phyloP scores from a whole-genome alignment of 1,140 invertebrate genomes.

The Chironomus striatipennis region DNA sequence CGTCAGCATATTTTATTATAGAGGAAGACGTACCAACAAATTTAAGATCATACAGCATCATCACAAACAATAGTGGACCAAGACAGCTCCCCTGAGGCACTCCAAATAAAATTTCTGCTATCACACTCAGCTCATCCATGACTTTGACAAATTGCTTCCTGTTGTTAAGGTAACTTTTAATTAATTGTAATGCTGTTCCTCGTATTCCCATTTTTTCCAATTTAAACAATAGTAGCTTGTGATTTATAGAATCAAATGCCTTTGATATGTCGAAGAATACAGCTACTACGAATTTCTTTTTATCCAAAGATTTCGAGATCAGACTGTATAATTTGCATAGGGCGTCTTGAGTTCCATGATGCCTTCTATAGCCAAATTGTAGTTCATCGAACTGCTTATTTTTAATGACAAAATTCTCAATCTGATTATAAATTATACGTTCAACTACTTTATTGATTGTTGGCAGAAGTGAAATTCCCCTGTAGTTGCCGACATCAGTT shows the following conservation, averaged over 20 bases:
- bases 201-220: background rate
- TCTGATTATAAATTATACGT: background rate
- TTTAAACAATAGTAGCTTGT: background rate
- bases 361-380: no score
- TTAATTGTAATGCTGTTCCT: background rate
- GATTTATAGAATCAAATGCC: background rate
- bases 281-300: background rate
- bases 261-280: background rate
- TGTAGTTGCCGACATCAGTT: background rate
- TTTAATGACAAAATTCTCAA: background rate
- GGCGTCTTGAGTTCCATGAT: background rate
- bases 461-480: background rate
- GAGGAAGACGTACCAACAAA: no score
- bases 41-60: no score
- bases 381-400: background rate
- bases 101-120: no score
- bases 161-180: background rate
- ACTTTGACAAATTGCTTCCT: background rate
- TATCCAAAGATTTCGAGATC: background rate
- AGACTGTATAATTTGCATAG: background rate
- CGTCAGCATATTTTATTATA: no score
- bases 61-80: no score
- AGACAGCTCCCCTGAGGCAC: no score
- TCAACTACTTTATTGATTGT: background rate
- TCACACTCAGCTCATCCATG: no score